Conservation (phyloP, 2,888 invertebrate genomes). For the Acanthosepion esculentum region DNA sequence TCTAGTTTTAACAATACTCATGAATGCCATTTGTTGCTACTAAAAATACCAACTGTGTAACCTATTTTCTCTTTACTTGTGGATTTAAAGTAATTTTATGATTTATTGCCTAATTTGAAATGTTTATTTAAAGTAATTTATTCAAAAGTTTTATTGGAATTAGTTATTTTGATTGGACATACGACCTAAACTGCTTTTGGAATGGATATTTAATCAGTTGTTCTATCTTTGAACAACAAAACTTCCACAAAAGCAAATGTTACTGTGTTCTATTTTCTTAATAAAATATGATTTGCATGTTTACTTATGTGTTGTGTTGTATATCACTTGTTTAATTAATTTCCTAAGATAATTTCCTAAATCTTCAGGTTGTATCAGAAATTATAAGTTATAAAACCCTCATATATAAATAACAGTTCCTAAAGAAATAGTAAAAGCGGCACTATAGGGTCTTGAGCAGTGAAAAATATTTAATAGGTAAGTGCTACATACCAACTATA, state of each 20-base stretch:
- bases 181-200: conserved; percentile 35
- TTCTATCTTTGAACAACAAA: neutral
- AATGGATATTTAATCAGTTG: conserved; percentile 1
- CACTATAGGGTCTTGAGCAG: too few relatives aligned
- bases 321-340: neutral
- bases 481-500: too few relatives aligned
- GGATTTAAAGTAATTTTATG: conserved; percentile 41
- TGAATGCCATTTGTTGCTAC: conserved; percentile 20
- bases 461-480: too few relatives aligned
- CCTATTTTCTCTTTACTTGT: neutral
- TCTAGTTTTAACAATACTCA: neutral
- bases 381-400: too few relatives aligned
- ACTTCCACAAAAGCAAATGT: conserved; percentile 40
- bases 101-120: conserved; percentile 41
- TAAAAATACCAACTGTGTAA: neutral
- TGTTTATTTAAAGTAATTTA: conserved; percentile 25
- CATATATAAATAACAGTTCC: too few relatives aligned
- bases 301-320: neutral
- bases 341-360: too few relatives aligned
- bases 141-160: conserved; percentile 37
- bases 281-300: conserved; percentile 47
- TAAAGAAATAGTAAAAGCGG: too few relatives aligned
- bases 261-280: conserved; percentile 47
- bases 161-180: conserved; percentile 43
- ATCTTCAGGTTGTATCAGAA: too few relatives aligned